Base-by-base conservation (phyloP, 1,140 invertebrate genomes). In the Drosophila sp. region DNA sequence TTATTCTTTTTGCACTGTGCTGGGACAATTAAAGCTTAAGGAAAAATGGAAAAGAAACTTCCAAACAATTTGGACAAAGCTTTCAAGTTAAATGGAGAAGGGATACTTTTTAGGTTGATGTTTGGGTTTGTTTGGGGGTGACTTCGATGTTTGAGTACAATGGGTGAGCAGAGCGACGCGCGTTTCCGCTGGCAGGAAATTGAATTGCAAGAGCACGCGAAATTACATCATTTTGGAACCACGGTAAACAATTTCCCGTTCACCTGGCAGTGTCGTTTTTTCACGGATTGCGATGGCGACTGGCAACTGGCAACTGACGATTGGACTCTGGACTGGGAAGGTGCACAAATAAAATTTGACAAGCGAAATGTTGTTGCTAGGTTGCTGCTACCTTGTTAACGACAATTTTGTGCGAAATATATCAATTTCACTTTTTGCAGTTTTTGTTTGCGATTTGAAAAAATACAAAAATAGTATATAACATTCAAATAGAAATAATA, bases 81-180 rank as follows among this genome's bases (percentile, higher is more conserved):
- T 82, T 76, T 76, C 69, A 75, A 71, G 53, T 75, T 4, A 16
- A 29, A 14, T 36, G 11, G 38, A 56, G 53, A 1, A 13, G 14
- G 29, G 43, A n/a, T 38, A 29, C 21, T 65, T 41, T 48, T 61
- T 59, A 58, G 69, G 40, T 56, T 34, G 57, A 72, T 67, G 36
- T 59, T 59, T 38, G 41, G 36, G 9, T 70, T 56, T 54, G 25
- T 59, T 32, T 57, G 27, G 9, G 48, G 29, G 8, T 59, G 43
- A 25, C 50, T 43, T 70, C 29, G 16, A 78, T 81, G 70, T 81
- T 81, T 74, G 75, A 74, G 64, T 82, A 75, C 48, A 82, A 81
- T 78, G 79, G 81, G 54, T 64, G 72, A 82, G 58, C 75, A 79
- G 78, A 80, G 95, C 92, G 94, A 95, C 14, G 96, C 90, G 93